Evolutionary conservation across 2,113 vertebrate species (phyloP), one percentile per base, ranked within the genome.

Genomic region (Aegithalos caudatus): DNA sequence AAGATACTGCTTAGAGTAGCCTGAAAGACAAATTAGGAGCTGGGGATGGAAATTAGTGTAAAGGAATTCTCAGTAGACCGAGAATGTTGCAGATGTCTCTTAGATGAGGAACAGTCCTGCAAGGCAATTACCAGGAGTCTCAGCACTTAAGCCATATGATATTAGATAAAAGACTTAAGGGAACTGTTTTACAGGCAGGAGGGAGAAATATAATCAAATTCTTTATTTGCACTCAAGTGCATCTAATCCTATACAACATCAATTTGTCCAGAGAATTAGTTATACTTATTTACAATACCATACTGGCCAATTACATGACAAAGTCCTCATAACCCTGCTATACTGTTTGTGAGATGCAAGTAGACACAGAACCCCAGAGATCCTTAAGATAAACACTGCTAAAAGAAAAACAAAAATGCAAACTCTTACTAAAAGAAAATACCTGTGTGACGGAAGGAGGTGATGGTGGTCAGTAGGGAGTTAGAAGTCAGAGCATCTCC

Each of bases 121-220:
- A 92, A 88, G 47, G 88, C 79, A 96, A 45, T 79, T 93, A 66
- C 38, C 51, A 71, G 86, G 16, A 89, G 25, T 51, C 56, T 89
- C 76, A 86, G 72, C 69, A 79, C 67, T 88, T 82, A 80, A 88
- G 60, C 47, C n/a, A 18, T n/a, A 24, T 79, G 77, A 67, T 88
- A 86, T 82, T 90, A 93, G 42, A 58, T 80, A 86, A 93, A 76
- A 95, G 64, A 82, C 47, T 86, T 79, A 77, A 56, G 56, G 80
- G 42, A 92, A 79, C 53, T 53, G 28, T 76, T 95, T 81, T 87
- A 81, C 37, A 18, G 53, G 14, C 53, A 69, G 29, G 24, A 72
- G 33, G 35, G 57, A 82, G 58, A 76, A 90, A 69, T 58, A 65
- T 76, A 76, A 89, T 78, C 25, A 57, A 79, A 92, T 92, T 61